phyloP scores from a whole-genome alignment of 2,113 vertebrate species.

The Cryptotis parvus region DNA sequence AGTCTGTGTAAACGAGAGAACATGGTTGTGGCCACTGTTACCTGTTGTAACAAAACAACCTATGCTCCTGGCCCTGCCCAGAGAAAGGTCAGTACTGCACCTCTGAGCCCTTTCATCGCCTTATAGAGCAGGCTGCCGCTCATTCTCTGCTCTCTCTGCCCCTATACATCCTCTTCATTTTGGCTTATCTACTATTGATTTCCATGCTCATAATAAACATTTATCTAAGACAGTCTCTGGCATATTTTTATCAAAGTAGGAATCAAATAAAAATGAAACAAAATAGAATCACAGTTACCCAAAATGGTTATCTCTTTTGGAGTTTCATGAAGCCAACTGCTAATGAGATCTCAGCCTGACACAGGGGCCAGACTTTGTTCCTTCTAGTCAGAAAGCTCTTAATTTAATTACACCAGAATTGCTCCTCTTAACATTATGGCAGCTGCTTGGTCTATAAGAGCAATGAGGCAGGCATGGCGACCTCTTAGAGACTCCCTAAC shows the following conservation, averaged over 20 bases:
- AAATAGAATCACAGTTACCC: not conserved
- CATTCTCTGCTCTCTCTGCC: not conserved
- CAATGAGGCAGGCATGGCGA: not conserved
- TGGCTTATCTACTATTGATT: not conserved
- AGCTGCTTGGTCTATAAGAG: not conserved
- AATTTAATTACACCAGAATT: not conserved
- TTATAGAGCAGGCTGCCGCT: too few relatives aligned
- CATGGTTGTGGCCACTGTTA: not conserved
- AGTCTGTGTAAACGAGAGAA: not conserved
- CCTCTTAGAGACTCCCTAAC: not conserved
- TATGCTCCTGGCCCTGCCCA: not conserved
- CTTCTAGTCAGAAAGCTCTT: not conserved
- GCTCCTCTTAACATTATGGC: not conserved
- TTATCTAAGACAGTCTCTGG: conserved; percentile 22
- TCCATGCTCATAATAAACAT: conserved; percentile 20
- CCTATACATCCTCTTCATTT: not conserved
- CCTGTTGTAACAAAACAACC: not conserved
- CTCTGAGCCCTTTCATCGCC: not conserved
- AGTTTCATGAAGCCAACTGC: not conserved
- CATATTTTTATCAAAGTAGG: not conserved
- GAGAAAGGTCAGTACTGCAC: not conserved
- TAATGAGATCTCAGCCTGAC: conserved; percentile 35
- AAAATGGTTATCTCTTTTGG: conserved; percentile 23
- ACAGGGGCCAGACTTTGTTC: not conserved
- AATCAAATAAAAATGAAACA: not conserved